These are phyloP conservation scores for Athene noctua DNA, from an alignment of 2,113 vertebrate species.

Conservation along the genomic window DNA sequence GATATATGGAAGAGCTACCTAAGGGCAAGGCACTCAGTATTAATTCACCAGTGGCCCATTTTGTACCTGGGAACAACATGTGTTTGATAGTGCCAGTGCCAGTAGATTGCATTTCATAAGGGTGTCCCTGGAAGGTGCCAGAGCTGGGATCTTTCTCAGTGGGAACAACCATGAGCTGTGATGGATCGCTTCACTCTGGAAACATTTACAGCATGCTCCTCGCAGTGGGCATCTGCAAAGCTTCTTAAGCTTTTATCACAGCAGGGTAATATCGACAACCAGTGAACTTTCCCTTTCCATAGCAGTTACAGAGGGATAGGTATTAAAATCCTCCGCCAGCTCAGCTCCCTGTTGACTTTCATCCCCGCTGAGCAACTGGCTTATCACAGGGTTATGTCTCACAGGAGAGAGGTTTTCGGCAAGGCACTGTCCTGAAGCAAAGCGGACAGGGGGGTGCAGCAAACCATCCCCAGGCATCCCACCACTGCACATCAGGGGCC, in stretches of 20 bases:
- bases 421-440: not conserved
- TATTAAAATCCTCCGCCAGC: not conserved
- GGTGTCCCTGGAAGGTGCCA: too few relatives aligned
- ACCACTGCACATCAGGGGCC: rapidly evolving
- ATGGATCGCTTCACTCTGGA: too few relatives aligned
- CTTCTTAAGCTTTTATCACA: constrained; percentile 68
- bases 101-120: too few relatives aligned
- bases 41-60: too few relatives aligned
- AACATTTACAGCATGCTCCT: too few relatives aligned
- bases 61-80: too few relatives aligned
- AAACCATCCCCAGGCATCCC: not conserved
- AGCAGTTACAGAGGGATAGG: constrained; percentile 5
- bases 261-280: constrained; percentile 34
- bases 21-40: too few relatives aligned
- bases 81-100: too few relatives aligned
- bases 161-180: too few relatives aligned
- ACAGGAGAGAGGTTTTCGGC: too few relatives aligned
- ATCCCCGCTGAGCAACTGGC: not conserved
- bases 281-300: not conserved
- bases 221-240: constrained; percentile 41
- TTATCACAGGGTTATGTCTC: not conserved
- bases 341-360: not conserved
- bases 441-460: rapidly evolving
- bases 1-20: too few relatives aligned
- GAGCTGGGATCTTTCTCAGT: too few relatives aligned